phyloP scores from a whole-genome alignment of 1,140 invertebrate genomes.

The Drosophila simulans region DNA sequence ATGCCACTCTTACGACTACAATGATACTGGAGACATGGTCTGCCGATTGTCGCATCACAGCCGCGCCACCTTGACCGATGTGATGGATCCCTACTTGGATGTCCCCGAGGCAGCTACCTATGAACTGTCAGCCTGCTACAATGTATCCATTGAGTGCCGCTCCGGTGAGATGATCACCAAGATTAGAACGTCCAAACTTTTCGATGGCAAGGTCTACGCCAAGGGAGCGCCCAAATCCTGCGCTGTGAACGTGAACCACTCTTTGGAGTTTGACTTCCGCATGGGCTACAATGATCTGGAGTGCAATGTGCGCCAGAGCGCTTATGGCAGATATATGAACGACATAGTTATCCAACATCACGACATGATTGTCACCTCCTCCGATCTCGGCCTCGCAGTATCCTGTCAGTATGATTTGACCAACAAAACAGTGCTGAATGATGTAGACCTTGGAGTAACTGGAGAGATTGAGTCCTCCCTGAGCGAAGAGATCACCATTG shows the following conservation, averaged over 20 bases:
- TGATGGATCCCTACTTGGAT: constrained; percentile 95
- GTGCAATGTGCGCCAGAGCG: constrained; percentile 95
- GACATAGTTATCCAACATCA: constrained; percentile 97
- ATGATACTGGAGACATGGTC: constrained; percentile 95
- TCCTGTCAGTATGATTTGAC: constrained; percentile 97
- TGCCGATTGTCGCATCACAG: constrained; percentile 96
- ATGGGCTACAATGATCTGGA: constrained; percentile 96
- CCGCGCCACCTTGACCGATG: constrained; percentile 93
- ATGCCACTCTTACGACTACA: constrained; percentile 97
- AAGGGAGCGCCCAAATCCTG: constrained; percentile 97
- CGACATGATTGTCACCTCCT: constrained; percentile 97
- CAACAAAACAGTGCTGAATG: constrained; percentile 96
- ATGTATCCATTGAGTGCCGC: constrained; percentile 95
- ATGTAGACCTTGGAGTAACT: constrained; percentile 94
- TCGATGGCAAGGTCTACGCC: constrained; percentile 97
- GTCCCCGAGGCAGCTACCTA: constrained; percentile 95
- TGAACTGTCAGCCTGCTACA: constrained; percentile 97
- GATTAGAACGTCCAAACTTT: constrained; percentile 95
- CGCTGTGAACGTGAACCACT: constrained; percentile 93
- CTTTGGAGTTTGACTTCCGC: constrained; percentile 93
- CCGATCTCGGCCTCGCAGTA: constrained; percentile 96
- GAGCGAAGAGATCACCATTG: constrained; percentile 93
- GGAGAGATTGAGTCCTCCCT: constrained; percentile 92
- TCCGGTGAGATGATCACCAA: constrained; percentile 96
- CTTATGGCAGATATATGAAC: constrained; percentile 93